Evolutionary conservation across 2,888 invertebrate species (phyloP).

Genomic region (Nesidiocoris tenuis): DNA sequence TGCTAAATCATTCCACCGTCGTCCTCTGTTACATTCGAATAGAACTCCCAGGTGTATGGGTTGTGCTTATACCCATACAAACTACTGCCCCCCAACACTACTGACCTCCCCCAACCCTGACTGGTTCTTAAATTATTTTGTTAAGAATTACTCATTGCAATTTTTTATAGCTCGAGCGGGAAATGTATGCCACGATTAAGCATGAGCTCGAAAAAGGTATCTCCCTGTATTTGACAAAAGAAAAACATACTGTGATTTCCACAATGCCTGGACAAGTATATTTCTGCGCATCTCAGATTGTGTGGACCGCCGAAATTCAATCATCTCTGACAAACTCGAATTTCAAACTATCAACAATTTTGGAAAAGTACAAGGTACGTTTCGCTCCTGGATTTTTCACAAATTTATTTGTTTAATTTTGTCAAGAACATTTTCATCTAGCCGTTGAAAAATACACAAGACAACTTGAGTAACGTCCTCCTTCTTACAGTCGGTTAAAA

Average conservation of each 20-base stretch:
- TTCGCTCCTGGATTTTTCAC: no score
- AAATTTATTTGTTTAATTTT: no score
- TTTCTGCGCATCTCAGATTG: constrained; percentile 74
- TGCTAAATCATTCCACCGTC: no score
- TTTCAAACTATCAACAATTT: constrained; percentile 52
- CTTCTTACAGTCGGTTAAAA: no score
- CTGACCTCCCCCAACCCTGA: no score
- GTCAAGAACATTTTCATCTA: background rate
- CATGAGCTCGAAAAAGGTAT: background rate
- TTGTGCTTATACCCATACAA: no score
- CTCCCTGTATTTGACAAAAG: background rate
- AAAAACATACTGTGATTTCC: background rate
- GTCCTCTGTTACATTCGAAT: no score
- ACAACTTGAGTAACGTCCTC: no score
- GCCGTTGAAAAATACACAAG: background rate
- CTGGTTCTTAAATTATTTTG: no score
- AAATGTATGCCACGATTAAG: constrained; percentile 52
- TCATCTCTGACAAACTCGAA: constrained; percentile 56
- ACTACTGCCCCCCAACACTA: no score
- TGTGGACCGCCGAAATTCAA: constrained; percentile 69
- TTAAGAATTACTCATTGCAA: no score
- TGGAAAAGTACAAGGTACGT: constrained; percentile 57
- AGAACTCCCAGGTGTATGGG: no score
- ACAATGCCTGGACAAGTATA: constrained; percentile 81
- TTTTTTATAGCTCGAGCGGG: constrained; percentile 70